Conservation (phyloP, 2,797 vertebrate species). For the Catharus ustulatus region DNA sequence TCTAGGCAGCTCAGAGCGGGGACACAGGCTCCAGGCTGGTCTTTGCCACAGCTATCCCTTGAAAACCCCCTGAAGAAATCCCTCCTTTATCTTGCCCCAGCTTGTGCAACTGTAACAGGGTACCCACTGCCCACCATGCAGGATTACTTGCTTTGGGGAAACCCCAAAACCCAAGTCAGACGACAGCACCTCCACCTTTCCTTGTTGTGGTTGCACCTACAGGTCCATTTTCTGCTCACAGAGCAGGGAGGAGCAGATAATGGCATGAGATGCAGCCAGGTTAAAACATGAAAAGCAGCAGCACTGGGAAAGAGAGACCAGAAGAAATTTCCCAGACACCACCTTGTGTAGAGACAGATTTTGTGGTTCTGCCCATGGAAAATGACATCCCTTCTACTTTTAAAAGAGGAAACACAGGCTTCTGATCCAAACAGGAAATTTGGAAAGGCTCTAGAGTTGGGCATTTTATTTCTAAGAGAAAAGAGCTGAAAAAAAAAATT, state of each 20-base stretch:
- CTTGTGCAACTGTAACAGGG: neutral
- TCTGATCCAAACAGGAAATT: neutral
- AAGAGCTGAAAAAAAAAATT: neutral
- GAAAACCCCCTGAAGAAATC: neutral
- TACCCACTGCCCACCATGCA: accelerated
- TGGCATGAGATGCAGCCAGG: neutral
- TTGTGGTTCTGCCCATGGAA: neutral
- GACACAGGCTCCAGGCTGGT: neutral
- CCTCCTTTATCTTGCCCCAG: neutral
- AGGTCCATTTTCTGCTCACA: neutral
- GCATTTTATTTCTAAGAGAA: neutral
- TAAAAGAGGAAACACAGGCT: neutral
- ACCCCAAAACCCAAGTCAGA: neutral
- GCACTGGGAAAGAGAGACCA: neutral
- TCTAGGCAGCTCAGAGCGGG: neutral
- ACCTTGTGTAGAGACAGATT: neutral
- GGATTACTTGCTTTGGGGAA: neutral
- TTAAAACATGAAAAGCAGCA: neutral
- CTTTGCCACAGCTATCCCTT: neutral
- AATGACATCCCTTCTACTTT: neutral
- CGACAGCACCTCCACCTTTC: neutral
- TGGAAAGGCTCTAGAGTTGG: neutral
- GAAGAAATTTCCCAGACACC: neutral
- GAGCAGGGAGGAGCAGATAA: neutral
- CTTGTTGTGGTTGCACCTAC: neutral